Conservation (phyloP, 2,797 vertebrate genomes). For the Clarias laeviceps region DNA sequence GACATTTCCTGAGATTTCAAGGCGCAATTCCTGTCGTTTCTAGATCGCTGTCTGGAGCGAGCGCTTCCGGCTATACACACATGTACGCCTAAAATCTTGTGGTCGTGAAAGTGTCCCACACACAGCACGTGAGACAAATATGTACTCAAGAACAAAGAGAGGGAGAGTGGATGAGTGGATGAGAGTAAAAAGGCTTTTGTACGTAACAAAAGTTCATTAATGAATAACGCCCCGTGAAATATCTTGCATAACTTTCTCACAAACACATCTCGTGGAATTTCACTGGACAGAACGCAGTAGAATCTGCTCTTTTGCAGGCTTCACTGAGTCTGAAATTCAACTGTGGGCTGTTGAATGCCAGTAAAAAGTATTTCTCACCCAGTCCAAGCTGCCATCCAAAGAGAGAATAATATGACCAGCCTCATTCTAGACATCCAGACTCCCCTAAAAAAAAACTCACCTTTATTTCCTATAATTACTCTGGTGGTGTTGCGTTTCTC, state of each 20-base stretch:
- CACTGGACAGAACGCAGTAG: conserved; percentile 13
- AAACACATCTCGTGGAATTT: conserved; percentile 5
- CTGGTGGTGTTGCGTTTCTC: conserved; percentile 42
- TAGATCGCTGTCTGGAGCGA: conserved; percentile 66
- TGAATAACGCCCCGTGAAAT: conserved; percentile 23
- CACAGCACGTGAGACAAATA: conserved; percentile 16
- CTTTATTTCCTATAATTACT: conserved; percentile 45
- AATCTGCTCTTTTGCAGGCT: background rate
- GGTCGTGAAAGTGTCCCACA: conserved; percentile 46
- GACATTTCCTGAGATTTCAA: conserved; percentile 75
- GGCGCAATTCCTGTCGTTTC: conserved; percentile 66
- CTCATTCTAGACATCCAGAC: background rate
- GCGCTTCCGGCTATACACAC: conserved; percentile 62
- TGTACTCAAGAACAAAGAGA: conserved; percentile 26
- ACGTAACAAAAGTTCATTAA: conserved; percentile 32
- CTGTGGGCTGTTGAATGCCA: conserved; percentile 15
- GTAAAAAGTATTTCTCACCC: conserved; percentile 13
- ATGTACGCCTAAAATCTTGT: conserved; percentile 2
- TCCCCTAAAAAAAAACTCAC: background rate
- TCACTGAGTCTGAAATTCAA: background rate
- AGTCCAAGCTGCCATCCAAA: conserved; percentile 6
- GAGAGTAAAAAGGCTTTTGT: conserved; percentile 39
- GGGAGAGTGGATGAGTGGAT: background rate
- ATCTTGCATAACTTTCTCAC: conserved; percentile 32
- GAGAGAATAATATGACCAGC: conserved; percentile 15